Percentiles rank a stretch among this genome's conserved stretches.
Evolutionary conservation across 2,797 vertebrate genomes (phyloP).

Genomic region (Lutjanus campechanus): DNA sequence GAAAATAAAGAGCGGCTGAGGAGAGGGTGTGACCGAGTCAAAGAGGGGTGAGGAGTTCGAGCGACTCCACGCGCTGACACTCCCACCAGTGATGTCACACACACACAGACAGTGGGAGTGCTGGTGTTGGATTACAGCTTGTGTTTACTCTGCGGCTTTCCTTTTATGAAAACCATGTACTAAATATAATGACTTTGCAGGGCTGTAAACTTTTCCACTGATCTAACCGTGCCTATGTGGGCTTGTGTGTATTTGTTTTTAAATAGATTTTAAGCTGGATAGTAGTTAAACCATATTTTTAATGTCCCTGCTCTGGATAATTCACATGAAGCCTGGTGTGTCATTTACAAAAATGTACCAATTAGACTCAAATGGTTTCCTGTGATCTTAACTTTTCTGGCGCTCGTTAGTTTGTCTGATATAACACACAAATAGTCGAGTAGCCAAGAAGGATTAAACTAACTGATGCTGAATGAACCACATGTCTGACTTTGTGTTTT

Average conservation of each 20-base stretch:
- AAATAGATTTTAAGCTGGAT: conserved; percentile 54
- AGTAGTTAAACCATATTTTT: conserved; percentile 49
- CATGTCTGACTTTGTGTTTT: conserved; percentile 21
- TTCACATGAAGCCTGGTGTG: conserved; percentile 22
- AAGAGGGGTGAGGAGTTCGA: conserved; percentile 77
- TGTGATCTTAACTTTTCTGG: conserved; percentile 44
- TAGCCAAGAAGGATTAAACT: conserved; percentile 9
- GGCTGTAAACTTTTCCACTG: conserved; percentile 71
- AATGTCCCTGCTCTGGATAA: conserved; percentile 36
- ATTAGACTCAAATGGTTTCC: conserved; percentile 35
- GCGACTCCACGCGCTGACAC: conserved; percentile 53
- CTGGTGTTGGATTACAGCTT: conserved; percentile 64
- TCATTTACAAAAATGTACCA: conserved; percentile 35
- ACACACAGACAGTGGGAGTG: conserved; percentile 53
- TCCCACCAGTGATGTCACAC: conserved; percentile 73
- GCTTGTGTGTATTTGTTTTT: conserved; percentile 52
- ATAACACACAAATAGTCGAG: conserved; percentile 6
- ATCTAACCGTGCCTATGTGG: conserved; percentile 48
- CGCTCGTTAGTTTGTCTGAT: conserved; percentile 8
- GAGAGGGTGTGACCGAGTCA: conserved; percentile 73
- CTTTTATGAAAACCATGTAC: conserved; percentile 68
- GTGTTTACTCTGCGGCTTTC: conserved; percentile 74
- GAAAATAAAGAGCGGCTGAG: conserved; percentile 51
- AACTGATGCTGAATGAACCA: conserved; percentile 22
- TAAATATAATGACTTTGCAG: conserved; percentile 72